Base-by-base conservation (phyloP, 1,140 invertebrate genomes). In the Ostrea denselamellosa region DNA sequence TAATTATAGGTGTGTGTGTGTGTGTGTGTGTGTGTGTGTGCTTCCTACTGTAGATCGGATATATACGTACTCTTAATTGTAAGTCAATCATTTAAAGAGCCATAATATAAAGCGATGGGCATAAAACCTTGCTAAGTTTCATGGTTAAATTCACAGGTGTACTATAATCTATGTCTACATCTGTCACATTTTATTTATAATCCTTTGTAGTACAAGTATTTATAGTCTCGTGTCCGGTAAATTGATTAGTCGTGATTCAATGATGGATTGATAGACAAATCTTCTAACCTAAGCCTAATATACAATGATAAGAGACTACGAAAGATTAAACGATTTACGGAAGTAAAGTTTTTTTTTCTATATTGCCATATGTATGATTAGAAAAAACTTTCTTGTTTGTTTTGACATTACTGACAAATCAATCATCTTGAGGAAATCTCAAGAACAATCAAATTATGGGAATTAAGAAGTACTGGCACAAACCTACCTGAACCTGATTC, bases 361-460 rank as follows among this genome's bases (percentile, higher is more conserved):
- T 62, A 19, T 77, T 77, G 34, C 68, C 68, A 14, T 34, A 71
- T 12, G 14, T 28, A 28, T 34, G 14, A 17, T 34, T 77, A 7
- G 22, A 34, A 25, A 77, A 77, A 77, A 25, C 68, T 77, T 77
- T 77, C 14, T 25, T 25, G 25, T 77, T 77, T 77, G 68, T 77
- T 28, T 25, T 28, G 68, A 28, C 25, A 77, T 77, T 77, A 14
- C 68, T 28, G 9, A 25, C 25, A 77, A 77, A 77, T 77, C 68
- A 77, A 77, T 77, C 68, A 28, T 10, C 25, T 28, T 77, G 25
- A 77, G 34, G 68, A 25, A 77, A 22, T 77, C 68, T 25, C 68
- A 77, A 22, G 68, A 12, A 22, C 25, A 34, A 77, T 28, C 68
- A 77, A 28, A 77, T 77, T 28, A 17, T 77, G 25, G 25, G 28